These are phyloP conservation scores for Muraenolepis orangiensis DNA, from an alignment of 2,797 vertebrate species.

Conservation along the genomic window DNA sequence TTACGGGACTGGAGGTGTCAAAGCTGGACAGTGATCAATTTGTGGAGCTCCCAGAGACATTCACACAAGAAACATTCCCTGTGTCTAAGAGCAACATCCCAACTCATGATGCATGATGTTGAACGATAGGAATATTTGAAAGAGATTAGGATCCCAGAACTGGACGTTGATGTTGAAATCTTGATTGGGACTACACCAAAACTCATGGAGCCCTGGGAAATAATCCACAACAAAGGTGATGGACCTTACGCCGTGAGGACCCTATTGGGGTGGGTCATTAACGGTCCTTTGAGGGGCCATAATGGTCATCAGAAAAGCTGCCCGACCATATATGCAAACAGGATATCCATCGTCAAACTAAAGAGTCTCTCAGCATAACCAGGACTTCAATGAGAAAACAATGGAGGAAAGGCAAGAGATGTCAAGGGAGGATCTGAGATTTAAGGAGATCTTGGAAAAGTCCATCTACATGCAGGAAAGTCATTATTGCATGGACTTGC, in stretches of 20 bases:
- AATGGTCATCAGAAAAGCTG: neutral
- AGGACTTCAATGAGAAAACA: no score
- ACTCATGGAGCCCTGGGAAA: no score
- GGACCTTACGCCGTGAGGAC: slow-evolving; percentile 5
- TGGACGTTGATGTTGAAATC: neutral
- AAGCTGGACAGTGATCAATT: no score
- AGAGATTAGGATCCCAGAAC: neutral
- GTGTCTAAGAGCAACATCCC: neutral
- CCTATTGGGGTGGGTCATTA: no score
- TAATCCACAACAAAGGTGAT: no score
- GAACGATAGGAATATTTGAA: neutral
- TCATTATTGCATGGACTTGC: no score
- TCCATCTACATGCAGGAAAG: neutral
- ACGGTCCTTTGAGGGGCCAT: slow-evolving; percentile 25
- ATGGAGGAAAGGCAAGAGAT: neutral
- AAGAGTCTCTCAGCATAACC: no score
- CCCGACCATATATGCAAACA: no score
- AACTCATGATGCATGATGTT: neutral
- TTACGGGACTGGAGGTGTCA: slow-evolving; percentile 11
- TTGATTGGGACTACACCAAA: slow-evolving; percentile 9
- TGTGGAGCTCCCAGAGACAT: neutral
- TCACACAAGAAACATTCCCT: neutral
- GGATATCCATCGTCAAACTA: no score
- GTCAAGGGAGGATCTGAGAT: neutral
- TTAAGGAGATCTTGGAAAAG: neutral